Percentiles rank a stretch among this genome's conserved stretches.
Conservation (phyloP, 2,797 vertebrate genomes). For the Megaceryle alcyon region DNA sequence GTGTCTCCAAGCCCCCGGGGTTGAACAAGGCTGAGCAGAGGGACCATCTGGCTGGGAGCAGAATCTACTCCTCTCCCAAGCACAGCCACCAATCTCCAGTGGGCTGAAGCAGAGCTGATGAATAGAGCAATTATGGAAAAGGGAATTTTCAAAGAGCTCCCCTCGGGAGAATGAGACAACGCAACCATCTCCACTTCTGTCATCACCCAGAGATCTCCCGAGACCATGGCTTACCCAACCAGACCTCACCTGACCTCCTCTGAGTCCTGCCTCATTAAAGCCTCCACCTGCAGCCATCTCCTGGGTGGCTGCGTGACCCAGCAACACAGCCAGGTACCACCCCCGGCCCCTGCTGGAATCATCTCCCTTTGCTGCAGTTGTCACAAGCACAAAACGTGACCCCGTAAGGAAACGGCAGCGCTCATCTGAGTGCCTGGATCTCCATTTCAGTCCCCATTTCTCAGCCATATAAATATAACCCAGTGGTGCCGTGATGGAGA, state of each 20-base stretch:
- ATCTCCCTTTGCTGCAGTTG: background rate
- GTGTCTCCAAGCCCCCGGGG: background rate
- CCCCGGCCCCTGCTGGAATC: background rate
- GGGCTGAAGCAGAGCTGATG: background rate
- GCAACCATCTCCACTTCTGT: background rate
- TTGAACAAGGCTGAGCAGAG: accelerated
- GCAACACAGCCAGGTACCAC: background rate
- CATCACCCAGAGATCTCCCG: background rate
- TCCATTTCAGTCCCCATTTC: background rate
- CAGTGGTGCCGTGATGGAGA: background rate
- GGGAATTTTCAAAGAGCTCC: background rate
- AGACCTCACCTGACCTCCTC: background rate
- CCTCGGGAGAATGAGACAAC: background rate
- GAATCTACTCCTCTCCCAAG: background rate
- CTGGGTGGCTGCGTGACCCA: background rate
- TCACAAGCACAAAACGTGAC: background rate
- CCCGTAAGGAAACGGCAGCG: background rate
- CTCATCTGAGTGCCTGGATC: background rate
- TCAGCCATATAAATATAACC: background rate
- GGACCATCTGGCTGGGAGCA: accelerated
- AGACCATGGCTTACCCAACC: background rate
- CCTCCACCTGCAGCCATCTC: slow-evolving; percentile 31
- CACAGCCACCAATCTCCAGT: background rate
- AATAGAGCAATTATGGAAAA: background rate
- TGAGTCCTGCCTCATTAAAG: background rate